Conservation (phyloP, 2,113 vertebrate species). For the Prolemur simus region DNA sequence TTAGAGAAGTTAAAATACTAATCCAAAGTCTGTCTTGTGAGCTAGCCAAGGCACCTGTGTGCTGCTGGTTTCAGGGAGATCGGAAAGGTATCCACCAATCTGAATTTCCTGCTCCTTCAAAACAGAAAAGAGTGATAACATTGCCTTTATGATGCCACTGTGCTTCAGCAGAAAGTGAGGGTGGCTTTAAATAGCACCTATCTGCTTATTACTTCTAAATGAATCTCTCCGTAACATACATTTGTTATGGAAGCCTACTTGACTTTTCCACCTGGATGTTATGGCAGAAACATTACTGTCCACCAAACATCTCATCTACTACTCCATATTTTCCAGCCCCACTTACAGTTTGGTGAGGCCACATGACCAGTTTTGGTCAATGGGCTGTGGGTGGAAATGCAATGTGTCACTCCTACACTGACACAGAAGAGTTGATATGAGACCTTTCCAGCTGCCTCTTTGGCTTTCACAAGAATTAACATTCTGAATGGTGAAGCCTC, state of each 20-base stretch:
- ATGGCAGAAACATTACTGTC: background rate
- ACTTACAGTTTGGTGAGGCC: background rate
- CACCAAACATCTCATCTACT: background rate
- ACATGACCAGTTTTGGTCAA: background rate
- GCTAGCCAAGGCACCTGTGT: background rate
- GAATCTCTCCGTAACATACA: background rate
- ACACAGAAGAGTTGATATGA: background rate
- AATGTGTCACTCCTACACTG: background rate
- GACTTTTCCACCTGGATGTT: background rate
- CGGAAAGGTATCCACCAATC: background rate
- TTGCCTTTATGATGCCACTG: background rate
- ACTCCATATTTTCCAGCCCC: background rate
- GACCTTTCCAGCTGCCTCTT: background rate
- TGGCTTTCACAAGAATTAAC: background rate
- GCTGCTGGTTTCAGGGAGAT: background rate
- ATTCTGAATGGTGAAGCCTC: background rate
- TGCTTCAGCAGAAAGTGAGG: background rate
- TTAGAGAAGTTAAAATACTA: background rate
- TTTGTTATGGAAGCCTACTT: background rate
- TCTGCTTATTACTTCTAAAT: background rate
- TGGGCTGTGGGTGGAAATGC: background rate
- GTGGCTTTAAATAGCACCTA: background rate
- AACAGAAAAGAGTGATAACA: background rate
- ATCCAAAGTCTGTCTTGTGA: background rate
- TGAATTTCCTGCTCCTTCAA: background rate